phyloP scores from a whole-genome alignment of 37 sponge, comb jelly and placozoan species.

The Petrosia ficiformis region DNA sequence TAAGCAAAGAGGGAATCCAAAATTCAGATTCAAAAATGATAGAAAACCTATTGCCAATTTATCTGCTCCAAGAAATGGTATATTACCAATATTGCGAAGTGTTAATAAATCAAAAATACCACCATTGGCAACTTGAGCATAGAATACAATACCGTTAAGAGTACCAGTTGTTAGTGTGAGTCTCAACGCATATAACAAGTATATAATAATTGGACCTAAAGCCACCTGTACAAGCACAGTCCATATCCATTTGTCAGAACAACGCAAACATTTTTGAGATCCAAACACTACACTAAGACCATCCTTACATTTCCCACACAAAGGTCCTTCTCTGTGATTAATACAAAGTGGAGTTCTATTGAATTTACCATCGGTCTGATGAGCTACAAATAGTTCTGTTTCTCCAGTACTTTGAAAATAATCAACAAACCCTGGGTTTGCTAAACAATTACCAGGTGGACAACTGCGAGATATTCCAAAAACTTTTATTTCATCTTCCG shows the following conservation, averaged over 20 bases:
- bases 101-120: too few relatives aligned
- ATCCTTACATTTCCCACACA: background rate
- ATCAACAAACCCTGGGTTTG: too few relatives aligned
- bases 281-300: conserved; percentile 36
- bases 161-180: conserved; percentile 39
- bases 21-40: conserved; percentile 49
- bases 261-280: conserved; percentile 14
- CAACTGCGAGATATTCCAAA: too few relatives aligned
- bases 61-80: background rate
- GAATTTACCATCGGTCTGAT: too few relatives aligned
- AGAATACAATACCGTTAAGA: conserved; percentile 41
- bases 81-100: background rate
- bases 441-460: too few relatives aligned
- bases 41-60: conserved; percentile 1
- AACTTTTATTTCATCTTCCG: too few relatives aligned
- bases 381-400: too few relatives aligned
- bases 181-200: conserved; percentile 19
- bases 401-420: too few relatives aligned
- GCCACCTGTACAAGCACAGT: conserved; percentile 3
- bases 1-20: conserved; percentile 44
- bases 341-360: background rate
- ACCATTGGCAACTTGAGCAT: too few relatives aligned
- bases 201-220: conserved; percentile 30
- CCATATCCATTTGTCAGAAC: conserved; percentile 9
- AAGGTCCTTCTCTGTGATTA: conserved; percentile 7